Evolutionary conservation across 1,140 invertebrate species (phyloP), one percentile per base, ranked within the genome.

Genomic region (Drosophila tani): DNA sequence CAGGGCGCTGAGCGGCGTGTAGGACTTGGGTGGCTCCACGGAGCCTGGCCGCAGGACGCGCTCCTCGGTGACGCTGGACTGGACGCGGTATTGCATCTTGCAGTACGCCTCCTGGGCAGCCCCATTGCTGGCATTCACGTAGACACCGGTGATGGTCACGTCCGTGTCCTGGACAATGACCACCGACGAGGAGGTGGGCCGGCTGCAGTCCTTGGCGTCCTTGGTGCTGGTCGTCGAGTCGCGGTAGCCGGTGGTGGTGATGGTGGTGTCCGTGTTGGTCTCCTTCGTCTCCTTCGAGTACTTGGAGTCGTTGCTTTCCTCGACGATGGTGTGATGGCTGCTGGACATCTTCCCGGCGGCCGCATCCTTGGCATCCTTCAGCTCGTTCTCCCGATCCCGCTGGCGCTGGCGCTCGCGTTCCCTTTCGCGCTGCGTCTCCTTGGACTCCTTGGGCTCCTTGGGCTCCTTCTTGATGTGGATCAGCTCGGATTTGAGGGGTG

Each of bases 101-200:
- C 96, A 97, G 87, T 96, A 97, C 35, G 96, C 96, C 93, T 97
- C 96, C 83, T 97, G 96, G 91, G 95, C 96, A 76, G 95, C 96
- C 49, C 94, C 96, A 67, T 95, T 97, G 93, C 95, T 95, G 65
- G 94, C 94, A 91, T 96, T 96, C 45, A 96, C 95, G 85, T 96
- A 96, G 56, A 97, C 96, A 24, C 96, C 96, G 2, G 97, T 97
- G 65, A 97, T 97, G 49, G 97, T 97, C 1, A 97, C 96, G 79
- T 97, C 97, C 0, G 97, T 96, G 78, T 97, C 96, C 92, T 97
- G 96, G 9, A 97, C 94, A 79, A 97, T 96, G 17, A 96, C 94
- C 46, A 96, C 95, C 73, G 94, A 94, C 38, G 94, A 93, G 8
- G 92, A 93, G 1, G 91, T 93, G 12, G 92, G 92, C 1, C 92